phyloP scores from a whole-genome alignment of 1,140 invertebrate genomes.

The Drosophila subpulchrella region DNA sequence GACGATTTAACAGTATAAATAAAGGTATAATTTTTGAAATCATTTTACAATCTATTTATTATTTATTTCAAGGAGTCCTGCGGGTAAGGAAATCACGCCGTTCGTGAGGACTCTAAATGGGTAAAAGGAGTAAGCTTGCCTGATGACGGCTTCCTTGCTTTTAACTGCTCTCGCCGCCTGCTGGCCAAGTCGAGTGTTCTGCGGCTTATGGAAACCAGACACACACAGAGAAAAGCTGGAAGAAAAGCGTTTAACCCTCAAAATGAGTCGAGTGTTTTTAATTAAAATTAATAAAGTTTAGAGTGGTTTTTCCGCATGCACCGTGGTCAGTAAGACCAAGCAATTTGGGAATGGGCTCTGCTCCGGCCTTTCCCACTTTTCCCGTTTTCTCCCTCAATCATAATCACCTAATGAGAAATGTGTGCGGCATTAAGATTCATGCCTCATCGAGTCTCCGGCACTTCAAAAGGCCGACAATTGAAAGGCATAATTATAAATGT shows the following conservation, averaged over 20 bases:
- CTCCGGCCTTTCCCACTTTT: not conserved
- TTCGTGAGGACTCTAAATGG: not conserved
- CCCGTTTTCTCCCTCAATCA: not conserved
- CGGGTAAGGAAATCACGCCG: too few relatives aligned
- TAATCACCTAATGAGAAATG: conserved; percentile 61
- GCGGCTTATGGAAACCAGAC: conserved; percentile 63
- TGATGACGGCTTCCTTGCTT: conserved; percentile 65
- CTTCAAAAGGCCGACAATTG: conserved; percentile 59
- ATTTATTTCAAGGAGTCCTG: too few relatives aligned
- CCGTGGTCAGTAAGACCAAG: not conserved
- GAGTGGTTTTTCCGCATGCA: conserved; percentile 61
- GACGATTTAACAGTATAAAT: too few relatives aligned
- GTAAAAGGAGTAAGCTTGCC: conserved; percentile 28
- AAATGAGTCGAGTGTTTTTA: conserved; percentile 80
- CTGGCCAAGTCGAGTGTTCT: conserved; percentile 66
- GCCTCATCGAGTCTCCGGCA: conserved; percentile 36
- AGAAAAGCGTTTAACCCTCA: conserved; percentile 63
- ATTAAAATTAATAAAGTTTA: conserved; percentile 83
- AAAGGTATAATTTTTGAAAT: not conserved
- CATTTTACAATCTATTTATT: too few relatives aligned
- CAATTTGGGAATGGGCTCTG: not conserved
- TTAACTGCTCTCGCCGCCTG: conserved; percentile 73
- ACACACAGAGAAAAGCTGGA: not conserved
- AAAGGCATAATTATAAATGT: conserved; percentile 75
- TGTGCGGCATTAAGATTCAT: conserved; percentile 41